Conservation (phyloP, 2,113 vertebrate genomes). For the Columba janthina region DNA sequence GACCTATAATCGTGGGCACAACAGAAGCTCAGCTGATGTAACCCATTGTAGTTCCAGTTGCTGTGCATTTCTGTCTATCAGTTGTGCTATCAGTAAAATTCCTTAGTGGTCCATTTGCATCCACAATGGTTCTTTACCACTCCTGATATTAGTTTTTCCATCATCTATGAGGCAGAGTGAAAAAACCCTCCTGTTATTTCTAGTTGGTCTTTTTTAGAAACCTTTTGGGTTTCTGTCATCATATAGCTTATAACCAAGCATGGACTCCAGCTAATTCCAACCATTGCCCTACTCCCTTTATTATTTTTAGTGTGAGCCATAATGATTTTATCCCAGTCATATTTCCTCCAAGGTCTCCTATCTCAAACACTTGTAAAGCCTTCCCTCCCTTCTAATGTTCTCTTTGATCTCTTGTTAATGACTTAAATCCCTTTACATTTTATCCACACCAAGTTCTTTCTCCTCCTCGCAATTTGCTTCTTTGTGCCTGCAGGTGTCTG, state of each 20-base stretch:
- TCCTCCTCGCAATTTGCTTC: conserved; percentile 45
- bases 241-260: not conserved
- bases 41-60: not conserved
- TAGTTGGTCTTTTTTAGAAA: conserved; percentile 7
- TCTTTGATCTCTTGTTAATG: conserved; percentile 80
- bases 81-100: not conserved
- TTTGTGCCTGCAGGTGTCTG: conserved; percentile 4
- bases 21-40: not conserved
- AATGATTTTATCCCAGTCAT: conserved; percentile 69
- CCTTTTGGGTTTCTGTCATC: conserved; percentile 47
- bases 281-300: conserved; percentile 54
- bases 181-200: not conserved
- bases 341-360: conserved; percentile 78
- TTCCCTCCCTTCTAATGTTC: conserved; percentile 71
- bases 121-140: not conserved
- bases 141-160: not conserved
- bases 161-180: not conserved
- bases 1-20: not conserved
- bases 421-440: conserved; percentile 64
- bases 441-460: conserved; percentile 61
- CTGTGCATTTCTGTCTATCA: not conserved
- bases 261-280: conserved; percentile 46
- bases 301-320: conserved; percentile 71
- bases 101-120: not conserved
- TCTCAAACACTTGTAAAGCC: conserved; percentile 70